Evolutionary conservation across 2,113 vertebrate species (phyloP).

Genomic region (Plecotus auritus): DNA sequence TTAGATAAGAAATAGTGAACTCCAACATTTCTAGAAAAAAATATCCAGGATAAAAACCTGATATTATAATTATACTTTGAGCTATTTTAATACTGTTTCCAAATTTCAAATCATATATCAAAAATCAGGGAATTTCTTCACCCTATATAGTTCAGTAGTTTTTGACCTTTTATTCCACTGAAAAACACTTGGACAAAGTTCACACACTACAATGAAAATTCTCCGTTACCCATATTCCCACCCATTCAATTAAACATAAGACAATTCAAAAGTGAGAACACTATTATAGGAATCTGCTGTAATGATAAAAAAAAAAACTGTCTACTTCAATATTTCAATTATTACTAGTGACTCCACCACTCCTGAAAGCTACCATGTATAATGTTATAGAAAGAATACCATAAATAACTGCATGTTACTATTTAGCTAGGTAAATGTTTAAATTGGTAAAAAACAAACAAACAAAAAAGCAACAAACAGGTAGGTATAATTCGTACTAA

Average conservation of each 20-base stretch:
- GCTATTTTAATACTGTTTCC: background rate
- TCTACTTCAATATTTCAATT: background rate
- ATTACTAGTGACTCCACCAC: background rate
- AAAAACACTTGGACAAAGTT: background rate
- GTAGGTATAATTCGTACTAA: background rate
- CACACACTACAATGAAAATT: background rate
- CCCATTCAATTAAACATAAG: background rate
- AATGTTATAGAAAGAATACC: background rate
- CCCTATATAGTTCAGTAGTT: background rate
- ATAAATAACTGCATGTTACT: background rate
- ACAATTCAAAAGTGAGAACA: background rate
- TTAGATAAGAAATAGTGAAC: background rate
- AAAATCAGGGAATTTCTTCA: conserved; percentile 14
- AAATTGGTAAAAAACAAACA: background rate
- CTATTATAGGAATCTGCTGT: background rate
- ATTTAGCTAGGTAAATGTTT: background rate
- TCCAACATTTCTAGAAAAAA: conserved; percentile 32
- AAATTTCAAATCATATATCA: background rate
- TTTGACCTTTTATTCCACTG: background rate
- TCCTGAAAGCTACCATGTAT: background rate
- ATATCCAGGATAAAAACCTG: background rate
- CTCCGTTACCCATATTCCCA: background rate
- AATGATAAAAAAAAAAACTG: background rate
- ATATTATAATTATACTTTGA: background rate
- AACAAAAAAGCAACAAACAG: background rate